Evolutionary conservation across 2,888 invertebrate species (phyloP).

Genomic region (Watsonalla cultraria): DNA sequence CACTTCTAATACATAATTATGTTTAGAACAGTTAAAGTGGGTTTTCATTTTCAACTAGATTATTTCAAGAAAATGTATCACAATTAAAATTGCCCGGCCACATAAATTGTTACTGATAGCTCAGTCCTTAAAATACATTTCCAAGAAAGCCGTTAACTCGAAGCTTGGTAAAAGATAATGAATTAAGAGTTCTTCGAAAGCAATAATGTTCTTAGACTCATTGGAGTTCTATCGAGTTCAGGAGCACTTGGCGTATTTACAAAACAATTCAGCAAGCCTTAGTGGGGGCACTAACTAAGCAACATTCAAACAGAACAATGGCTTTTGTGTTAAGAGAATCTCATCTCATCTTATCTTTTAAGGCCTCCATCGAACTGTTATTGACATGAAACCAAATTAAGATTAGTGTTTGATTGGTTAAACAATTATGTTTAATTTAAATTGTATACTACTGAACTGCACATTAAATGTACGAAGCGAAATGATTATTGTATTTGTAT

Average conservation of each 20-base stretch:
- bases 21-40: no score
- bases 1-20: no score
- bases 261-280: constrained; percentile 36
- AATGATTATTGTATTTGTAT: no score
- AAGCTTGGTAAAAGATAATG: constrained; percentile 32
- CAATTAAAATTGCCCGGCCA: no score
- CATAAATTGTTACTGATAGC: no score
- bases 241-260: constrained; percentile 37
- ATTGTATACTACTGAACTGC: no score
- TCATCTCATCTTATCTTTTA: constrained; percentile 24
- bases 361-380: constrained; percentile 18
- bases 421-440: no score
- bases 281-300: constrained; percentile 27
- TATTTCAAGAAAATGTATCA: no score
- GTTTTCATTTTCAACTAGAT: no score
- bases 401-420: constrained; percentile 8
- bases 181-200: constrained; percentile 39
- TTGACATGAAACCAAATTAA: constrained; percentile 5
- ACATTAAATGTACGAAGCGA: no score
- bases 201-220: constrained; percentile 31
- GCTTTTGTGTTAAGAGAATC: constrained; percentile 24
- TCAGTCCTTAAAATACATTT: neutral
- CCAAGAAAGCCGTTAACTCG: constrained; percentile 8
- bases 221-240: constrained; percentile 35
- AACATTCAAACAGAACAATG: constrained; percentile 30